Evolutionary conservation across 2,113 vertebrate species (phyloP).

Genomic region (Mus musculus): DNA sequence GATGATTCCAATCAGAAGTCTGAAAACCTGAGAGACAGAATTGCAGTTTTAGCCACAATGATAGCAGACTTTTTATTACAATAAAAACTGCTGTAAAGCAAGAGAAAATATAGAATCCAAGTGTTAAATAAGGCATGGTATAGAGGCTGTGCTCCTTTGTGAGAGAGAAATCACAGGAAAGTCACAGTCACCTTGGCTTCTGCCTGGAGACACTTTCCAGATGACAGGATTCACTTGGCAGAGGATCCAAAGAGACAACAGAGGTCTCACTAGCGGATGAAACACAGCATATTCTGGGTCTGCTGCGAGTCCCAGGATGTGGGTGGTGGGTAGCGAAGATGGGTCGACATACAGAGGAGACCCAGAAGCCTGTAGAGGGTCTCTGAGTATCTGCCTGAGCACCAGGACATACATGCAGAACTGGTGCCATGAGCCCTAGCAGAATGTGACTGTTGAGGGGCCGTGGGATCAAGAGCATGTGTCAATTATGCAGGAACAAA

Average conservation of each 20-base stretch:
- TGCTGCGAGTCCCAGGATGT: not conserved
- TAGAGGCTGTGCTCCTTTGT: not conserved
- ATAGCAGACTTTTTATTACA: not conserved
- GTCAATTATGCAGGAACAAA: slow-evolving; percentile 16
- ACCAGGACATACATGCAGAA: not conserved
- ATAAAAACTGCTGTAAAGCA: not conserved
- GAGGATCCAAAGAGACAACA: not conserved
- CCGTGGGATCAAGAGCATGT: not conserved
- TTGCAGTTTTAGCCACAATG: not conserved
- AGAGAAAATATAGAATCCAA: not conserved
- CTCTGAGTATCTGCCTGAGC: not conserved
- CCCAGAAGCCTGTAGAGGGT: not conserved
- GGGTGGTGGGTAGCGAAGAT: not conserved
- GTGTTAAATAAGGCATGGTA: not conserved
- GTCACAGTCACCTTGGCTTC: not conserved
- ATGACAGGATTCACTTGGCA: not conserved
- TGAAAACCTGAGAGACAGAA: not conserved
- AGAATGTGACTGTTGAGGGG: not conserved
- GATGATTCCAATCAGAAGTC: not conserved
- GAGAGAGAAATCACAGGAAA: slow-evolving; percentile 6
- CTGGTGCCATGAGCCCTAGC: not conserved
- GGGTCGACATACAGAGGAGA: not conserved
- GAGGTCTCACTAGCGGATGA: not conserved
- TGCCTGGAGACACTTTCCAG: not conserved
- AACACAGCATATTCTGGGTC: not conserved